Conservation (phyloP, 23 tunicate species). For the Aplidium turbinatum region DNA sequence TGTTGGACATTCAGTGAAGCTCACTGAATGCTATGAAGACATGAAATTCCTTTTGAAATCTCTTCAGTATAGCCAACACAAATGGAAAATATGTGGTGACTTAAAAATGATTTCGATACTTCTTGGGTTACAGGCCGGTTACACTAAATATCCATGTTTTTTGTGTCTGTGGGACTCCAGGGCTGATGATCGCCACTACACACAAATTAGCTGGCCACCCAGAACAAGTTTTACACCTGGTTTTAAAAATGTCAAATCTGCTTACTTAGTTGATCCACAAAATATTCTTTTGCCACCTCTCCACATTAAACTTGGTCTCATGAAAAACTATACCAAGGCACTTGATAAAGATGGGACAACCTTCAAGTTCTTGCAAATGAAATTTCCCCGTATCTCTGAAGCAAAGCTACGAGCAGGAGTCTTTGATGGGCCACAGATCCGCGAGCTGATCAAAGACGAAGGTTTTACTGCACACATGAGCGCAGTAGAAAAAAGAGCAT, state of each 20-base stretch:
- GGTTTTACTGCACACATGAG: slow-evolving; percentile 38
- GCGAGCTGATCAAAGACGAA: slow-evolving; percentile 38
- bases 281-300: slow-evolving; percentile 42
- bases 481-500: slow-evolving; percentile 42
- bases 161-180: slow-evolving; percentile 34
- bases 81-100: slow-evolving; percentile 38
- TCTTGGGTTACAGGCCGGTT: slow-evolving; percentile 27
- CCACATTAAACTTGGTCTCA: slow-evolving; percentile 41
- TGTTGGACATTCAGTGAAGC: slow-evolving; percentile 31
- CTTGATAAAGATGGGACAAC: slow-evolving; percentile 40
- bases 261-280: slow-evolving; percentile 38
- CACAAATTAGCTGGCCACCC: slow-evolving; percentile 29
- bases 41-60: slow-evolving; percentile 12
- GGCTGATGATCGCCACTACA: slow-evolving; percentile 24
- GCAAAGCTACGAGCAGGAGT: slow-evolving; percentile 46
- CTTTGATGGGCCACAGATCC: slow-evolving; percentile 33
- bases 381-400: slow-evolving; percentile 38
- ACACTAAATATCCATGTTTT: slow-evolving; percentile 32
- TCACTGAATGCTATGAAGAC: slow-evolving; percentile 33
- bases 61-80: slow-evolving; percentile 36
- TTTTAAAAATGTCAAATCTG: slow-evolving; percentile 35
- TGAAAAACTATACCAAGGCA: slow-evolving; percentile 40
- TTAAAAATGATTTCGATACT: slow-evolving; percentile 23
- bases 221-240: slow-evolving; percentile 46
- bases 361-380: slow-evolving; percentile 30